phyloP scores from a whole-genome alignment of 2,888 invertebrate genomes.

The Ommatoiulus sabulosus region DNA sequence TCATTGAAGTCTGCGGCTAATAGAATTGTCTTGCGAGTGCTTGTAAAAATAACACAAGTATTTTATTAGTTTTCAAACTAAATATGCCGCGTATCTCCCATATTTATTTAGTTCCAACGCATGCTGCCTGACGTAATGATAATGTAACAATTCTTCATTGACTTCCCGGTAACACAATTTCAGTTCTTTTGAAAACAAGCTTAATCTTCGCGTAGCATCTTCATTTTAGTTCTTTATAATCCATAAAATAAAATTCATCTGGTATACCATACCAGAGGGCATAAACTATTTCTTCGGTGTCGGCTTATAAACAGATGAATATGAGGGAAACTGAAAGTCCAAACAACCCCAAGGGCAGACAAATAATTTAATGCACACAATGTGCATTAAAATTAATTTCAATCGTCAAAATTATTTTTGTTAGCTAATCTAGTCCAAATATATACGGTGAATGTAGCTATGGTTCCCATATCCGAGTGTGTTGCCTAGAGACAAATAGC shows the following conservation, averaged over 20 bases:
- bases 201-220: background rate
- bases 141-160: too few relatives aligned
- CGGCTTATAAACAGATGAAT: background rate
- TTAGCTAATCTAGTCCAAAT: background rate
- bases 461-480: background rate
- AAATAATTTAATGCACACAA: background rate
- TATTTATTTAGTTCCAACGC: too few relatives aligned
- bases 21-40: too few relatives aligned
- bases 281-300: background rate
- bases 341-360: background rate
- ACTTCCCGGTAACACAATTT: too few relatives aligned
- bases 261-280: background rate
- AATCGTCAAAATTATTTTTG: background rate
- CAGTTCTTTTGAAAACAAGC: too few relatives aligned
- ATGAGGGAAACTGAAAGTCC: background rate
- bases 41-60: too few relatives aligned
- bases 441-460: background rate
- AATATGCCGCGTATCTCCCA: too few relatives aligned
- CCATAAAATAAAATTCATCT: background rate
- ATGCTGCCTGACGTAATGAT: too few relatives aligned
- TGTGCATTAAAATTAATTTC: background rate
- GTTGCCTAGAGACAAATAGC: background rate
- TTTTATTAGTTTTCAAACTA: too few relatives aligned
- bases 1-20: too few relatives aligned
- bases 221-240: background rate